Evolutionary conservation across 2,113 vertebrate species (phyloP), one percentile per base, ranked within the genome.

Genomic region (Protobothrops mucrosquamatus): DNA sequence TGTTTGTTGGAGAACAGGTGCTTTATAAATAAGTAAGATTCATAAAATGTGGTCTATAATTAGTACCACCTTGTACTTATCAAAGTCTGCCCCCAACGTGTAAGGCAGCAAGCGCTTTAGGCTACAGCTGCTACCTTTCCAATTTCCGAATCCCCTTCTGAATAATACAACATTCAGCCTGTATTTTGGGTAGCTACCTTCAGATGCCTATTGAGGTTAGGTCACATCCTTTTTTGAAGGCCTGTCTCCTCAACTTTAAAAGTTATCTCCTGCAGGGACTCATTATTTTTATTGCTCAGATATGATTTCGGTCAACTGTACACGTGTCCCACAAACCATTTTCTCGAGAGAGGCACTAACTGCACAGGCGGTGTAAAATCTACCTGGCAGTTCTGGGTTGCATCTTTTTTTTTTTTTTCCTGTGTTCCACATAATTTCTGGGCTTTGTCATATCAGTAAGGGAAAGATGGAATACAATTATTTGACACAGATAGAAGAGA

Each of bases 301-400:
- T 43, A 88, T 91, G 92, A 93, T 91, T 96, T 93, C 29, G 89
- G 56, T 74, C 20, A 69, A 69, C 29, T 69, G 64, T 56, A 81
- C 34, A 24, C 0, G 57, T 34, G 52, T 55, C 85, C 56, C 9
- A 56, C 59, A 39, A 39, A 93, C 29, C 43, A 39, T 87, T 93
- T 56, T 88, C 92, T 54, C 24, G 26, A 34, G 91, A 55, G 34
- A 52, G 92, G 89, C 89, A 34, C 61, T 43, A 54, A 10, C 69
- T 20, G 24, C 6, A 51, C 26, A 64, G 43, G 69, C 54, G 55
- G 91, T 26, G 39, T 20, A 57, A 89, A 88, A 69, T 69, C 61
- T 54, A 8, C 1, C 4, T 4, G 34, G 91, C 22, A 26, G 46
- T 46, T 46, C 54, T 39, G 39, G 15, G 91, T 88, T 10, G 39